Evolutionary conservation across 2,888 invertebrate genomes (phyloP), one percentile per base, ranked within the genome.

Genomic region (Xestia sexstrigata): DNA sequence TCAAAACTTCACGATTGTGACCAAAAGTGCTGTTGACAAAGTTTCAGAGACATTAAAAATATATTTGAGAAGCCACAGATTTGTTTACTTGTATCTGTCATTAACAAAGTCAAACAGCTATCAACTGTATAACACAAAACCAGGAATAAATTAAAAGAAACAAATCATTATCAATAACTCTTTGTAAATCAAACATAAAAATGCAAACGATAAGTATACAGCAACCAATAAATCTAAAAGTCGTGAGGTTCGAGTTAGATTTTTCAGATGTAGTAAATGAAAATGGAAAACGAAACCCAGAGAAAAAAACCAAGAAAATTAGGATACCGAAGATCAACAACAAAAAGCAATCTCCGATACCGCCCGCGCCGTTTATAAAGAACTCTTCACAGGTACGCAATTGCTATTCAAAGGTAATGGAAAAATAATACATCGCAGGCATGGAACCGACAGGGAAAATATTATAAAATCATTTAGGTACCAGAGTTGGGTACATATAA

Each of bases 191-290:
- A 75, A 80, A 58, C 23, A 65, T 6, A 87, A 67, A 67, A 86
- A 96, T 96, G 96, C 93, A 95, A 91, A 96, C 96, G 58, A 94
- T 96, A 83, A 93, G 91, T 87, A 92, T 93, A 67, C 90, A 93
- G 47, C 92, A 95, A 82, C 94, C 95, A 2, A 95, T 96, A 80
- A 96, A 96, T 91, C 92, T 96, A 72, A 96, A 93, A 92, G 95
- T 96, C 6, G 94, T 96, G 63, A 93, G 92, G 78, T 95, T 94
- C 77, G 96, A 96, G 88, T 84, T 96, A 72, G 95, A 96, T 84
- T 96, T 96, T 72, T 91, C 93, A 45, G 87, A 91, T 5, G 87
- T 95, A 2, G 85, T 88, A 74, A 75, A 88, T 45, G 90, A 92
- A 79, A 75, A 88, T 47, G 90, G 92, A 78, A 91, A 90, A 23